Evolutionary conservation across 2,888 invertebrate species (phyloP).

Genomic region (Pollenia labialis): DNA sequence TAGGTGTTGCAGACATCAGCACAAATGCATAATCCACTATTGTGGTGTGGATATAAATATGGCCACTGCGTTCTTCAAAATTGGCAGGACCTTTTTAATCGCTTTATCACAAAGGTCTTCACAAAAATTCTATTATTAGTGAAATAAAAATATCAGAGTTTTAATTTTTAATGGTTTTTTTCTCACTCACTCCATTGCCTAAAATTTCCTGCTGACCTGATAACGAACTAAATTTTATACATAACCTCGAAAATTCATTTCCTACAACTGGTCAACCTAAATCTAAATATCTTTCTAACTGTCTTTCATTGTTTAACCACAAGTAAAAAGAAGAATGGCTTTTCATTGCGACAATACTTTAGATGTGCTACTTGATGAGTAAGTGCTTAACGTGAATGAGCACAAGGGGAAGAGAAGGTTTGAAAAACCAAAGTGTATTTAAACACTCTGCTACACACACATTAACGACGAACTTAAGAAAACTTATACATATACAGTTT

Average conservation of each 20-base stretch:
- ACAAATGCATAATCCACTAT: no score
- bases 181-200: no score
- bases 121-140: no score
- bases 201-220: background rate
- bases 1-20: no score
- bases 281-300: background rate
- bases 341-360: constrained; percentile 54
- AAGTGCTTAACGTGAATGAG: background rate
- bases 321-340: constrained; percentile 62
- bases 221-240: background rate
- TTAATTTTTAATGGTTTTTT: no score
- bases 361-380: background rate
- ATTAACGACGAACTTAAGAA: background rate
- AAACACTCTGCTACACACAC: constrained; percentile 23
- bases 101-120: no score
- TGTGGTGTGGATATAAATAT: no score
- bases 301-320: constrained; percentile 37
- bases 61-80: no score
- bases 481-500: background rate
- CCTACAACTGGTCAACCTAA: constrained; percentile 41
- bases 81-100: no score
- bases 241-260: background rate
- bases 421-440: constrained; percentile 40
- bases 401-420: background rate
- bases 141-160: no score